These are phyloP conservation scores for cat (Felis catus) DNA, from an alignment of 2,113 vertebrate species.

Conservation along the genomic window F.catus_Fca126_mat1.0 CM031419.1:106982501-106983000, in stretches of 20 bases:
- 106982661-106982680: background rate
- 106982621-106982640: background rate
- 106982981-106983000: background rate
- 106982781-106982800: background rate
- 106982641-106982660: background rate
- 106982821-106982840: background rate
- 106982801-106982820: background rate
- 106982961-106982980: background rate
- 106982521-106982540: background rate
- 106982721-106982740: background rate
- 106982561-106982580: background rate
- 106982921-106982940: background rate
- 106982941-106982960: background rate
- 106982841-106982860: background rate
- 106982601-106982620: background rate
- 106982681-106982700: background rate
- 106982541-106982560: background rate
- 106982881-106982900: background rate
- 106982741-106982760: background rate
- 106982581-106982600: background rate
- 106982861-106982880: background rate
- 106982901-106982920: background rate
- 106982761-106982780: background rate
- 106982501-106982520: background rate
- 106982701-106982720: background rate